Base-by-base conservation (phyloP, 1,140 invertebrate species). In the Nasonia longicornis region DNA sequence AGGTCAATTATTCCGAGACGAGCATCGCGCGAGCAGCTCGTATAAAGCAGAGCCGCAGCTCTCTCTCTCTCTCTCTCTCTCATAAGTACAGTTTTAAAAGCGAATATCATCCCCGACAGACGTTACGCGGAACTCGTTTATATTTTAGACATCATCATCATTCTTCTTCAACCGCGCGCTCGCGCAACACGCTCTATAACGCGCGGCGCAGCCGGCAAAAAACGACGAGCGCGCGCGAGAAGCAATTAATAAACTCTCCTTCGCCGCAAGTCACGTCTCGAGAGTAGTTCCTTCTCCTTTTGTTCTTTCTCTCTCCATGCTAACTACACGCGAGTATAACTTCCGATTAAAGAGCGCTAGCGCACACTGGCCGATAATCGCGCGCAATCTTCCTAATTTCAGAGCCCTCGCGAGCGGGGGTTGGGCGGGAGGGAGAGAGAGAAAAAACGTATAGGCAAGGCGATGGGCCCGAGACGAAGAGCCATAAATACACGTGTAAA, bases 401-500 rank as follows among this genome's bases (percentile, higher is more conserved):
- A 8, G 20, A 63, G 48, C 38, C 72, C 16, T n/a, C 79, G 72
- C 42, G 12, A 7, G 11, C 12, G 22, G 26, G 29, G 11, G 16
- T 3, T 35, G 4, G 0, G 6, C 1, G 1, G 69, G 22, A 14
- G 70, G 1, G 69, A 29, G 69, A 20, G 35, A 42, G n/a, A 22
- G 69, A 35, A 35, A 31, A 72, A 11, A 31, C 3, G 48, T 31
- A 26, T 26, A n/a, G 45, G 42, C n/a, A 29, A 14, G 52, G 26
- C 29, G n/a, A 74, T 67, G 58, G 42, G 42, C 22, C 74, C 69
- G 4, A 71, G 67, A 82, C 64, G 66, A 75, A 87, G 87, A 86
- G 82, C 86, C 88, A 84, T 89, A 89, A 89, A 89, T 89, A 88
- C 85, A 87, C 88, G 88, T 88, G 87, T 87, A 89, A 89, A 89